phyloP scores from a whole-genome alignment of 1,140 invertebrate species.

The Drosophila orena region DNA sequence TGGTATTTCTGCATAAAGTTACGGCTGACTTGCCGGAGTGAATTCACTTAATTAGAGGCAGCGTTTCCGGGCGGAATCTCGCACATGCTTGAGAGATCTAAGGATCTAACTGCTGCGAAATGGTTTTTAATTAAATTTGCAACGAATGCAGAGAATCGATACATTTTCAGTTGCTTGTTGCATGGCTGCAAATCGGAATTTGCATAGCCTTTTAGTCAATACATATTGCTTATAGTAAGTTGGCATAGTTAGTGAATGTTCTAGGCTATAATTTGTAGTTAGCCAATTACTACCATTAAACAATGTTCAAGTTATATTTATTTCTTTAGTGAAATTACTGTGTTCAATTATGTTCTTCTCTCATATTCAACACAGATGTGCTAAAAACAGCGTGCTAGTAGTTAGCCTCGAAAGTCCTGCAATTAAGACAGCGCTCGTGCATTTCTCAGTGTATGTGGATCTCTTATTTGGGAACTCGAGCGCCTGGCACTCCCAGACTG shows the following conservation, averaged over 20 bases:
- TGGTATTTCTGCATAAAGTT: conserved; percentile 32
- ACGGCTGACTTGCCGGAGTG: conserved; percentile 21
- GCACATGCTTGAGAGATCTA: conserved; percentile 37
- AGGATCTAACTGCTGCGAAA: conserved; percentile 9
- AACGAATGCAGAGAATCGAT: background rate
- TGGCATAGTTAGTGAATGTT: no score
- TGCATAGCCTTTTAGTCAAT: no score
- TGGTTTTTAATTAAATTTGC: conserved; percentile 10
- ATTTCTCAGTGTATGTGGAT: conserved; percentile 18
- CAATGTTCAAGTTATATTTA: no score
- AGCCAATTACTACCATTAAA: no score
- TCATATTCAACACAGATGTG: background rate
- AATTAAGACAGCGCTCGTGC: conserved; percentile 23
- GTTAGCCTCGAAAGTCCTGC: background rate
- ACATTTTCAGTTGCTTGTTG: background rate
- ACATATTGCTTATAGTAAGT: no score
- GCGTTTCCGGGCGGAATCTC: conserved; percentile 13
- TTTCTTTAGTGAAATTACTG: no score
- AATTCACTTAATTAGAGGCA: conserved; percentile 36
- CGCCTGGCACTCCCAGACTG: background rate
- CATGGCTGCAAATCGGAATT: no score
- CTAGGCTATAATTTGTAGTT: no score
- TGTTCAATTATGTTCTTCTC: no score
- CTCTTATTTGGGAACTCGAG: conserved; percentile 28
- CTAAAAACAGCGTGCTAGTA: background rate